These are phyloP conservation scores for Temnopleurus reevesii DNA, from an alignment of 53 echinoderm and acorn worm genomes.

Conservation along the genomic window DNA sequence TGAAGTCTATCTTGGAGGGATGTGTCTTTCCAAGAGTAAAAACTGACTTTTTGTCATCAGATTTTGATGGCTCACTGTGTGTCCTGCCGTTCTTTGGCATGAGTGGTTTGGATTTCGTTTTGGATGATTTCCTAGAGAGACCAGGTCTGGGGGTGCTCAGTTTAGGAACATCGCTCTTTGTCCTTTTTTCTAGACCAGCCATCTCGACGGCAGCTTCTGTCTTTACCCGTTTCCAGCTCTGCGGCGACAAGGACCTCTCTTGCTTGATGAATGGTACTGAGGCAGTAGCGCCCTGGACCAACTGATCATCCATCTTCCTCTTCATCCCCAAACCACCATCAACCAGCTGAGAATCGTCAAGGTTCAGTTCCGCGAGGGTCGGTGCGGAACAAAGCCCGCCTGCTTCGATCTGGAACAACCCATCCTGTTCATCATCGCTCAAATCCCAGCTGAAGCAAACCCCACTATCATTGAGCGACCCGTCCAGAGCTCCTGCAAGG, in stretches of 20 bases:
- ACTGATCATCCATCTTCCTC: conserved; percentile 11
- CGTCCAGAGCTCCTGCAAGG: conserved; percentile 60
- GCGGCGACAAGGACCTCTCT: conserved; percentile 52
- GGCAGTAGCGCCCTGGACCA: not conserved
- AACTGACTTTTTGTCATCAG: not conserved
- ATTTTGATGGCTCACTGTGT: not conserved
- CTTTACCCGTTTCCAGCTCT: conserved; percentile 53
- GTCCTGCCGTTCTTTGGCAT: conserved; percentile 13
- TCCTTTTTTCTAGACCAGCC: not conserved
- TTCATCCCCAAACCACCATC: conserved; percentile 55
- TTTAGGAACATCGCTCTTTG: not conserved
- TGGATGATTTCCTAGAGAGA: not conserved
- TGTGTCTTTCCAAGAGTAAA: not conserved
- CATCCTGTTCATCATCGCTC: conserved; percentile 72
- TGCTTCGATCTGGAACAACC: conserved; percentile 70
- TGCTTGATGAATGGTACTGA: not conserved
- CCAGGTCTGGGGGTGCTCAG: not conserved
- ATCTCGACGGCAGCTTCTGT: conserved; percentile 23
- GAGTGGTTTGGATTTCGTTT: conserved; percentile 13
- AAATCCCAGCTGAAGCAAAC: conserved; percentile 82
- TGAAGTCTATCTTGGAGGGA: conserved; percentile 44
- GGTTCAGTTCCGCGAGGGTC: conserved; percentile 92
- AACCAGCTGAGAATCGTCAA: conserved; percentile 84
- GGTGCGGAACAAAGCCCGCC: conserved; percentile 70
- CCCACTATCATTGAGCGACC: conserved; percentile 72